These are phyloP conservation scores for Lycocerus yunnanus DNA, from an alignment of 2,888 invertebrate species.

Conservation along the genomic window DNA sequence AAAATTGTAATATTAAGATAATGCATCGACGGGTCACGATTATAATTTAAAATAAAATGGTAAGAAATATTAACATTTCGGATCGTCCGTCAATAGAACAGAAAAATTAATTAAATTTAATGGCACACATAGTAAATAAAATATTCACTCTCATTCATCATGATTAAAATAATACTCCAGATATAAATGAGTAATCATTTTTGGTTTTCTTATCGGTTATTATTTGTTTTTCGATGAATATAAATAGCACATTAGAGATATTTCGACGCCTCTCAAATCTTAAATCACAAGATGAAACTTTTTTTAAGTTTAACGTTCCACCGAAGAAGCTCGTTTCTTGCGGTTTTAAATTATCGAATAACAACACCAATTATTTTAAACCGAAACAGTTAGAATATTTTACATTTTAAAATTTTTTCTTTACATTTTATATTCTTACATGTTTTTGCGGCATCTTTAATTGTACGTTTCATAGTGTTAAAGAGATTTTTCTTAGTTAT, in stretches of 20 bases:
- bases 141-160: not conserved
- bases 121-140: not conserved
- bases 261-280: not conserved
- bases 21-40: not conserved
- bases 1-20: not conserved
- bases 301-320: not conserved
- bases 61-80: not conserved
- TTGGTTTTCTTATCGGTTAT: not conserved
- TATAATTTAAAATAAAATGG: not conserved
- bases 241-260: not conserved
- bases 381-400: not conserved
- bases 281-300: not conserved
- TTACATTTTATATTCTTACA: not conserved
- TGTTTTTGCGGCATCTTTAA: not conserved
- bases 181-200: not conserved
- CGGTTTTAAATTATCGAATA: not conserved
- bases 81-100: not conserved
- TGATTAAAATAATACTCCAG: not conserved
- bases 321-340: not conserved
- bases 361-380: not conserved
- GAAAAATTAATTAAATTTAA: slow-evolving; percentile 5
- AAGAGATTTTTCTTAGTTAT: not conserved
- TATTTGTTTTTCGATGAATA: not conserved
- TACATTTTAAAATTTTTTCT: not conserved
- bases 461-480: not conserved